These are phyloP conservation scores for Rhadina sibilatrix DNA, from an alignment of 2,113 vertebrate genomes.

Conservation along the genomic window DNA sequence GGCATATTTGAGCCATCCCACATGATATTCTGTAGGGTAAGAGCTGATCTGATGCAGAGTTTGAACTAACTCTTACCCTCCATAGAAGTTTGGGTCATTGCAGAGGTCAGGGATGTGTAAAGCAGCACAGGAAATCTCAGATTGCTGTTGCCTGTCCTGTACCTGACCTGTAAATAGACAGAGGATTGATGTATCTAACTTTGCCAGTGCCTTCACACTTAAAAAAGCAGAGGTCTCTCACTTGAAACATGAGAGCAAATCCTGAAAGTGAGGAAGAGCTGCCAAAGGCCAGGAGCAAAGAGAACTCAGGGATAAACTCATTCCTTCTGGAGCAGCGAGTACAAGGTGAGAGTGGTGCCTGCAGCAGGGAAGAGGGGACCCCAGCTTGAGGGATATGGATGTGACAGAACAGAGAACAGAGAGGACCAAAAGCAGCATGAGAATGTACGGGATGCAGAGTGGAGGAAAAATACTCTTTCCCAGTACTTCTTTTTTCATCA, in stretches of 20 bases:
- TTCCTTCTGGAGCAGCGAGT: not conserved
- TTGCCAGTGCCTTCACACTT: not conserved
- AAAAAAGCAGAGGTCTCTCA: not conserved
- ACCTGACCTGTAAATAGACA: slow-evolving; percentile 47
- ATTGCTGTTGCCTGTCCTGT: not conserved
- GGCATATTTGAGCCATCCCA: slow-evolving; percentile 4
- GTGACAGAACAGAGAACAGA: not conserved
- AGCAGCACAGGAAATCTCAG: slow-evolving; percentile 12
- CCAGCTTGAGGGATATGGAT: not conserved
- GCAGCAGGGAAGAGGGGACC: not conserved
- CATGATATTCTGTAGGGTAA: not conserved
- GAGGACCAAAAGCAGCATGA: not conserved
- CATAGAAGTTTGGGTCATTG: not conserved
- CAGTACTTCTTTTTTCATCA: not conserved
- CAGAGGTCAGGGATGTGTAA: not conserved
- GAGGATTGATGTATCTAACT: not conserved
- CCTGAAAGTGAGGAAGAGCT: not conserved
- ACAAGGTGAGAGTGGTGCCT: not conserved
- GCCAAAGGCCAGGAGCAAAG: not conserved
- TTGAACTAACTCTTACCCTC: not conserved
- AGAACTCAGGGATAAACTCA: not conserved
- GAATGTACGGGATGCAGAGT: fast-evolving
- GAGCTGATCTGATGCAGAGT: not conserved
- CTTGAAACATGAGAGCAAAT: slow-evolving; percentile 1
- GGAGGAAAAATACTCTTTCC: not conserved